A percentile compares a stretch with the other conserved stretches of the same genome.
Evolutionary conservation across 2,797 vertebrate genomes (phyloP).

Genomic region (Anomalospiza imberbis): DNA sequence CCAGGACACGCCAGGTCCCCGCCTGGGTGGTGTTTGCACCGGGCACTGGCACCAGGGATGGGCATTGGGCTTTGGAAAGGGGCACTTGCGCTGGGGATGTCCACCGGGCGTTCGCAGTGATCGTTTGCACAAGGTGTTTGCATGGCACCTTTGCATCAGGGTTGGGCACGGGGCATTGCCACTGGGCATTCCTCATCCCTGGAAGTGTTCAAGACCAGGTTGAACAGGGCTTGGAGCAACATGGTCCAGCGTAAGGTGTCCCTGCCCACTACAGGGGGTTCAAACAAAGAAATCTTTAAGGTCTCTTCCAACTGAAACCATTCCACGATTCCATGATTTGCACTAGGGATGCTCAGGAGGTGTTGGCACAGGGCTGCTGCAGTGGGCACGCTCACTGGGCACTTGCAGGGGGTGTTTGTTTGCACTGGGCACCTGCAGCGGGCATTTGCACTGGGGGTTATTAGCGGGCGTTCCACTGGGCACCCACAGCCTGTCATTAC

Average conservation of each 20-base stretch:
- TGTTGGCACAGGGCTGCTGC: not conserved
- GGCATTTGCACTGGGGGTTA: not conserved
- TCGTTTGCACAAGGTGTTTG: too few species aligned
- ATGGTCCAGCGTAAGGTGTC: not conserved
- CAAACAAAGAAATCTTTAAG: not conserved
- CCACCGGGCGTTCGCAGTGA: accelerated
- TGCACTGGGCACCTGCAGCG: not conserved
- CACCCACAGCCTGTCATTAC: constrained; percentile 16
- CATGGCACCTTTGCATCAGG: not conserved
- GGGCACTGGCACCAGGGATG: not conserved
- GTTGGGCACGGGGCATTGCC: not conserved
- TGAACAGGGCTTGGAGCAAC: not conserved
- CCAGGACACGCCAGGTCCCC: not conserved
- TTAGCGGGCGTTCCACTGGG: not conserved
- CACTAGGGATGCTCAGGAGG: not conserved
- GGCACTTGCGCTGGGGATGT: accelerated
- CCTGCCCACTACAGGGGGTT: too few species aligned
- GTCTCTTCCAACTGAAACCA: not conserved
- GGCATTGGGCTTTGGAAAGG: accelerated
- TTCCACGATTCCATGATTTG: not conserved
- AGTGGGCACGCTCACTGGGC: accelerated
- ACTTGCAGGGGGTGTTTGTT: not conserved
- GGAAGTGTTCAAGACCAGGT: not conserved
- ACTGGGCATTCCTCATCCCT: not conserved
- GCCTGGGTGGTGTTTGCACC: not conserved